Base-by-base conservation (phyloP, 2,113 vertebrate genomes). In the Zingel zingel region DNA sequence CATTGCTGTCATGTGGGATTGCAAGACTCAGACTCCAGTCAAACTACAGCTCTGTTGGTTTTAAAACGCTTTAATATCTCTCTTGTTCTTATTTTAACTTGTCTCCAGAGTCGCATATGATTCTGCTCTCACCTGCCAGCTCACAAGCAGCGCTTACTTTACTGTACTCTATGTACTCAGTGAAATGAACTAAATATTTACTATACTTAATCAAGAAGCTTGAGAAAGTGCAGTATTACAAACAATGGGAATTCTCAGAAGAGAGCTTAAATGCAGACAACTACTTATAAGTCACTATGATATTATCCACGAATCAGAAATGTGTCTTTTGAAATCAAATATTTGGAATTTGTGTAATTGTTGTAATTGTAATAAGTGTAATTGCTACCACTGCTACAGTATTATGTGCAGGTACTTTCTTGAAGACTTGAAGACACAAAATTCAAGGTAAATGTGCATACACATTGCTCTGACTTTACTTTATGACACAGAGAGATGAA, bases 1-100 rank as follows among this genome's bases (percentile, higher is more conserved):
- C 91, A 78, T 39, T 77, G 61, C 61, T 73, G 86, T 90, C 83
- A 75, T 71, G 66, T 73, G 88, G 89, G 86, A 90, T 82, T 81
- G 74, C 27, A 71, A 76, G n/a, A 51, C 72, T 85, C 73, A 64
- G 58, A 76, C 71, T 79, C n/a, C 62, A 86, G 86, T 84, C 83
- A 80, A 81, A 84, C 76, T 51, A 63, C 74, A 36, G 69, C 78
- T 39, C 33, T 11, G n/a, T 9, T 14, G 71, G 50, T 43, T 64
- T 75, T 50, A 47, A 43, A 76, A 76, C 47, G 12, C 65, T 74
- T 8, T 27, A 50, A 10, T 30, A 50, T 47, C 19, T 54, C 25
- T 25, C 67, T 21, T n/a, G 72, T 51, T 51, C 54, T 36, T 48
- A 78, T 53, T 74, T 43, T 25, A 27, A 53, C 10, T 21, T 27